phyloP scores from a whole-genome alignment of 1,140 invertebrate species.

The Amphibalanus amphitrite region DNA sequence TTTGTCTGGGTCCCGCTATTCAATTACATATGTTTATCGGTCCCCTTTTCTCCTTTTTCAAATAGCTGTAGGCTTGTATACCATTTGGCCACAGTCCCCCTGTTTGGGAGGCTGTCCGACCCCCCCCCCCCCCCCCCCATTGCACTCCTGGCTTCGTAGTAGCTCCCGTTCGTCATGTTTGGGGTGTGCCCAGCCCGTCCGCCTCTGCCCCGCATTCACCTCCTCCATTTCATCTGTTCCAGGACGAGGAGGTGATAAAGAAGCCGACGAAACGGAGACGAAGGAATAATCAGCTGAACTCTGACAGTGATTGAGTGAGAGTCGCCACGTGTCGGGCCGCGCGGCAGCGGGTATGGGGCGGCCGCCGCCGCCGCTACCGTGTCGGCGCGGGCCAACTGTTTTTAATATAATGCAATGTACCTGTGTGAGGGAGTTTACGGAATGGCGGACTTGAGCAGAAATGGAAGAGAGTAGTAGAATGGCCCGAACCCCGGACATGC shows the following conservation, averaged over 20 bases:
- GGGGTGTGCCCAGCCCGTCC: neutral
- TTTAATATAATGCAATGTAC: neutral
- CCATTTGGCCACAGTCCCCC: neutral
- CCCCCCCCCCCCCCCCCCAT: no score
- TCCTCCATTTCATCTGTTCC: neutral
- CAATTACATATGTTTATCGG: neutral
- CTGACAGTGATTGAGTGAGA: neutral
- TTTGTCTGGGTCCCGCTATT: no score
- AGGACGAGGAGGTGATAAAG: conserved; percentile 3
- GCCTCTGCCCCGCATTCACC: neutral
- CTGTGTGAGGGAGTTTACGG: no score
- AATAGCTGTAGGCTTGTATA: neutral
- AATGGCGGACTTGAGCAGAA: no score
- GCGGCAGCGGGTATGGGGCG: neutral
- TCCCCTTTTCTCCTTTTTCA: neutral
- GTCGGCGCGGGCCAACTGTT: neutral
- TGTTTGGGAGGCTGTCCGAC: neutral
- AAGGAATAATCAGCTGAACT: neutral
- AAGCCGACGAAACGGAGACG: neutral
- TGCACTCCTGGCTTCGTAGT: neutral
- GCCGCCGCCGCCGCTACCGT: no score
- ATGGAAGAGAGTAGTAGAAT: no score
- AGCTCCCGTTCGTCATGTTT: neutral
- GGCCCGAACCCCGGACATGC: no score
- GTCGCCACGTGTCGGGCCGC: neutral